Conservation (phyloP, 2,797 vertebrate genomes). For the Rousettus madagascariensis region DNA sequence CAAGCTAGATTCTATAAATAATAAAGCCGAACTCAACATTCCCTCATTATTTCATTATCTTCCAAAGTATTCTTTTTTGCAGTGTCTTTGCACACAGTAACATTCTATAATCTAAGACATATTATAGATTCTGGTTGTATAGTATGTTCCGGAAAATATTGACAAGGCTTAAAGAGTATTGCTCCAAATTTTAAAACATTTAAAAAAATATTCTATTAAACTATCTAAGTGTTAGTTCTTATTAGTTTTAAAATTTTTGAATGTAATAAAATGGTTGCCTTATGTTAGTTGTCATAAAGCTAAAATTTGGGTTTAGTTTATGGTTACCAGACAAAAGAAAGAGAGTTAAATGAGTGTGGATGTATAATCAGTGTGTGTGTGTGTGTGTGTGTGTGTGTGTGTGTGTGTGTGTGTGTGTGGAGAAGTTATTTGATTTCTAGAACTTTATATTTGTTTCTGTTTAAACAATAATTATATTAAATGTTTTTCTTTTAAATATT, state of each 20-base stretch:
- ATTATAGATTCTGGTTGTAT: not conserved
- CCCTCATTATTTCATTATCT: not conserved
- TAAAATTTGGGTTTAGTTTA: not conserved
- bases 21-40: not conserved
- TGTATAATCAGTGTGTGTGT: not conserved
- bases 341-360: not conserved
- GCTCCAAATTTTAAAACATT: not conserved
- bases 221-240: not conserved
- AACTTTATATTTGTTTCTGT: not conserved
- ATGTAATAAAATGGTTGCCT: not conserved
- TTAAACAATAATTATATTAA: not conserved
- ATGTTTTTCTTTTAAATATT: not conserved
- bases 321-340: not conserved
- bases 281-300: not conserved
- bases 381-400: rapidly evolving
- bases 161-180: not conserved
- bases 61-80: not conserved
- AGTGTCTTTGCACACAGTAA: not conserved
- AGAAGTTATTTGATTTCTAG: not conserved
- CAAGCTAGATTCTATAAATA: not conserved
- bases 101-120: not conserved
- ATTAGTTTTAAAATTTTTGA: not conserved
- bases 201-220: not conserved
- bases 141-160: not conserved
- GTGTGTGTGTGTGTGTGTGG: no score